Evolutionary conservation across 1,140 invertebrate genomes (phyloP).

Genomic region (Melipona quadrifasciata): DNA sequence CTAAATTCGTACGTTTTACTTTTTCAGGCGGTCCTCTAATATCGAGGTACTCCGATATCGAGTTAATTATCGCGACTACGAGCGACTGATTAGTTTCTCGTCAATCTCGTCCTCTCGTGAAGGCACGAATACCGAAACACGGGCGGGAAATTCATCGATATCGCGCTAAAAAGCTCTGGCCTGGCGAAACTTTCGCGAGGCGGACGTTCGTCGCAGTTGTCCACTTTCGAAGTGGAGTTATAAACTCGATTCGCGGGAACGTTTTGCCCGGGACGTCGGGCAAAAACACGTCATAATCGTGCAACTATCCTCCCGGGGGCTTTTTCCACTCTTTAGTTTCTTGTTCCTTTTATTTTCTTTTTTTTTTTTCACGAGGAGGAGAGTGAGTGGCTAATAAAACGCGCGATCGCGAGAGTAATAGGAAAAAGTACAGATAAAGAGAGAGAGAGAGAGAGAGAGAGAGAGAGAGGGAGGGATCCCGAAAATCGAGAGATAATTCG

Average conservation of each 20-base stretch:
- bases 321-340: neutral
- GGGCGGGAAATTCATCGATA: neutral
- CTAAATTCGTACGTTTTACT: no score
- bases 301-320: neutral
- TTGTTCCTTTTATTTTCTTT: no score
- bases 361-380: neutral
- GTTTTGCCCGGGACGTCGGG: neutral
- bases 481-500: conserved; percentile 30
- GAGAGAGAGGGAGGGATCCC: neutral
- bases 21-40: neutral
- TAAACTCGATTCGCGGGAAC: neutral
- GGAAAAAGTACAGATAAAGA: conserved; percentile 13
- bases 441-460: neutral
- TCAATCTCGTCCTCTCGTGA: no score
- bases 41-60: neutral
- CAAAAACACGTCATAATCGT: conserved; percentile 22
- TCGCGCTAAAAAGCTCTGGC: neutral
- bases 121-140: neutral
- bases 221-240: neutral
- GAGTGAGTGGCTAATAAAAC: neutral
- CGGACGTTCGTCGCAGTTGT: neutral
- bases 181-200: neutral
- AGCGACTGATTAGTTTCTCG: neutral
- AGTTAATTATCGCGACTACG: neutral
- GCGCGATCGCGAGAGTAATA: conserved; percentile 8